Percentiles rank a stretch among this genome's conserved stretches.
These are phyloP conservation scores for Danio albolineatus DNA, from an alignment of 2,797 vertebrate species.

Conservation along the genomic window DNA sequence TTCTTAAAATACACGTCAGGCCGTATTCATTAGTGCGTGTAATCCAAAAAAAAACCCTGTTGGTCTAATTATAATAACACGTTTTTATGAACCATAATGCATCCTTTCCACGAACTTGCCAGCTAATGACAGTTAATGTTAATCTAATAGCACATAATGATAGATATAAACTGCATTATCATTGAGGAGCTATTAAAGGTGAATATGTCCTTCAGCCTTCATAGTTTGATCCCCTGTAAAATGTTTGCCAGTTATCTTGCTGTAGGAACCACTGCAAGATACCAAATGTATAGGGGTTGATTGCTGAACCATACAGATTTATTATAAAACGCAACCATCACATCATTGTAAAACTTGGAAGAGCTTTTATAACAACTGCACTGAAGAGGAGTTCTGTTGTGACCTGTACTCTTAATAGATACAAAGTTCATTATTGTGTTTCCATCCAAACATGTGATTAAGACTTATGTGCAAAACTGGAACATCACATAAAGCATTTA, in stretches of 20 bases:
- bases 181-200: conserved; percentile 2
- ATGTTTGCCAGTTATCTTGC: background rate
- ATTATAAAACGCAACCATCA: no score
- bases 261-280: background rate
- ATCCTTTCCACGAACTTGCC: background rate
- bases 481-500: no score
- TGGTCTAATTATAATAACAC: background rate
- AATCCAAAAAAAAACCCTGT: background rate
- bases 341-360: background rate
- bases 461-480: no score
- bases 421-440: no score
- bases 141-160: conserved; percentile 5
- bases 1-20: background rate
- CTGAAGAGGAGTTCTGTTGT: no score
- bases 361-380: no score
- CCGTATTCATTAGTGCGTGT: conserved; percentile 9
- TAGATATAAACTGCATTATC: conserved; percentile 1
- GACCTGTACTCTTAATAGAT: no score
- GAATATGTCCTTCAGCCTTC: background rate
- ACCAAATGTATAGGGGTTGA: no score
- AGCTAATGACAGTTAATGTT: conserved; percentile 1
- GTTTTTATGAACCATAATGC: conserved; percentile 2
- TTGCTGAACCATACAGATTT: no score
- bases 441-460: no score
- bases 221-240: background rate